phyloP scores from a whole-genome alignment of 2,888 invertebrate species.

The Lapara coniferarum region DNA sequence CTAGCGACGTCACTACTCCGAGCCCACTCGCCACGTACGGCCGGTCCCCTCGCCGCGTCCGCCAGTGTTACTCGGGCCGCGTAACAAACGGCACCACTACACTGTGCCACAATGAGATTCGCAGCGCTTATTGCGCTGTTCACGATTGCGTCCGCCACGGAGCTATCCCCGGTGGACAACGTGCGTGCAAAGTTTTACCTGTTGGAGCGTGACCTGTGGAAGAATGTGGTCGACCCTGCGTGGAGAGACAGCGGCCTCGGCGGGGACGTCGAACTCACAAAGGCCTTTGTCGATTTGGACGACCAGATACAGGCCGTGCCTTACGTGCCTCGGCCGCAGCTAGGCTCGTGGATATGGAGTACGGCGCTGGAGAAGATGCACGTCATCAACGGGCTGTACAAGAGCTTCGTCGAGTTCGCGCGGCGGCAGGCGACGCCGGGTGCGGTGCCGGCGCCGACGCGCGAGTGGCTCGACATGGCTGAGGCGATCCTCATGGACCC shows the following conservation, averaged over 20 bases:
- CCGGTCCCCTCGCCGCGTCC: slow-evolving; percentile 60
- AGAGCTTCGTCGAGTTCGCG: slow-evolving; percentile 86
- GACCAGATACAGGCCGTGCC: slow-evolving; percentile 73
- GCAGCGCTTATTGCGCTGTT: slow-evolving; percentile 65
- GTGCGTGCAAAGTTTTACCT: slow-evolving; percentile 83
- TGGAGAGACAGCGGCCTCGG: slow-evolving; percentile 66
- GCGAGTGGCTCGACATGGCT: slow-evolving; percentile 85
- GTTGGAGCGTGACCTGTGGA: slow-evolving; percentile 82
- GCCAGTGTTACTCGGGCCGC: slow-evolving; percentile 58
- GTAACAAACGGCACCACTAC: slow-evolving; percentile 51
- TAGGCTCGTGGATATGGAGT: slow-evolving; percentile 85
- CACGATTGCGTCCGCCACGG: slow-evolving; percentile 54
- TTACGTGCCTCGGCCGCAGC: slow-evolving; percentile 52
- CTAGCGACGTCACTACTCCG: slow-evolving; percentile 54
- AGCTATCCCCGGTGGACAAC: slow-evolving; percentile 81
- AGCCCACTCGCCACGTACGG: slow-evolving; percentile 55
- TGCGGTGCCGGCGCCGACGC: slow-evolving; percentile 65
- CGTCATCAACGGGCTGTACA: slow-evolving; percentile 86
- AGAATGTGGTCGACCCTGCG: slow-evolving; percentile 68
- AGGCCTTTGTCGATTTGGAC: slow-evolving; percentile 82
- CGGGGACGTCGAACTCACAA: slow-evolving; percentile 83
- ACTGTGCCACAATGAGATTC: slow-evolving; percentile 57
- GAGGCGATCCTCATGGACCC: slow-evolving; percentile 86
- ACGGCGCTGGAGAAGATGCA: slow-evolving; percentile 84
- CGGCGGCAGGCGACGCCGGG: slow-evolving; percentile 66